Percentiles rank a stretch among this genome's conserved stretches.
These are phyloP conservation scores for Diachrysia chrysitis DNA, from an alignment of 2,888 invertebrate species.

Conservation along the genomic window DNA sequence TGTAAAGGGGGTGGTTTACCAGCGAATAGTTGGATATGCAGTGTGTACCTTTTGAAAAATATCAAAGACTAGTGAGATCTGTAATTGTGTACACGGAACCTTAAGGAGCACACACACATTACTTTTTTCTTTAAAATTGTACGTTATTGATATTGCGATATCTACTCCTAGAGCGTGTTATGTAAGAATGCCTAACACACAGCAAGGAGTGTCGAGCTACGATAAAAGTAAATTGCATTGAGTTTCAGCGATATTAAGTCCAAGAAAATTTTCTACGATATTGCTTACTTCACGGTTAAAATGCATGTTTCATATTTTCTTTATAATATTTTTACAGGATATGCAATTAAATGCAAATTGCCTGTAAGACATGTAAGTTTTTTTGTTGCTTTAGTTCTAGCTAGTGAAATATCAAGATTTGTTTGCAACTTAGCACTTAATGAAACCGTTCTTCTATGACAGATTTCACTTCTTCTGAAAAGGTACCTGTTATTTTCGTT, in stretches of 20 bases:
- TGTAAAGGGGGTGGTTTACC: constrained; percentile 51
- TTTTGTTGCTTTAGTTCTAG: too few species aligned
- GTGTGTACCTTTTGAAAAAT: not conserved
- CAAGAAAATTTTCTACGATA: constrained; percentile 3
- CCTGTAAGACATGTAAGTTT: too few species aligned
- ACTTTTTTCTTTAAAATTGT: not conserved
- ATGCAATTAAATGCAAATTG: not conserved
- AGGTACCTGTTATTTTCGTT: not conserved
- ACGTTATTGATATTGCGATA: constrained; percentile 5
- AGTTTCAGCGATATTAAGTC: constrained; percentile 22
- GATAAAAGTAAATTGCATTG: constrained; percentile 39
- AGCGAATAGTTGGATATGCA: constrained; percentile 18
- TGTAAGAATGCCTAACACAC: constrained; percentile 9
- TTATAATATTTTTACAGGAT: not conserved
- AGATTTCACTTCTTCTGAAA: too few species aligned
- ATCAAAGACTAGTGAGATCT: not conserved
- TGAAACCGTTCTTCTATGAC: too few species aligned
- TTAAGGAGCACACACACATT: constrained; percentile 19
- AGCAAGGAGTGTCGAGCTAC: constrained; percentile 25
- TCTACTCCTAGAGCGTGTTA: not conserved
- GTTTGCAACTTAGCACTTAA: too few species aligned
- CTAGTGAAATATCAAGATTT: too few species aligned
- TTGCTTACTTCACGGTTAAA: constrained; percentile 3
- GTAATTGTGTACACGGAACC: constrained; percentile 13
- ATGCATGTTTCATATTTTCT: constrained; percentile 1